Evolutionary conservation across 2,113 vertebrate genomes (phyloP).

Genomic region (Bucco capensis): DNA sequence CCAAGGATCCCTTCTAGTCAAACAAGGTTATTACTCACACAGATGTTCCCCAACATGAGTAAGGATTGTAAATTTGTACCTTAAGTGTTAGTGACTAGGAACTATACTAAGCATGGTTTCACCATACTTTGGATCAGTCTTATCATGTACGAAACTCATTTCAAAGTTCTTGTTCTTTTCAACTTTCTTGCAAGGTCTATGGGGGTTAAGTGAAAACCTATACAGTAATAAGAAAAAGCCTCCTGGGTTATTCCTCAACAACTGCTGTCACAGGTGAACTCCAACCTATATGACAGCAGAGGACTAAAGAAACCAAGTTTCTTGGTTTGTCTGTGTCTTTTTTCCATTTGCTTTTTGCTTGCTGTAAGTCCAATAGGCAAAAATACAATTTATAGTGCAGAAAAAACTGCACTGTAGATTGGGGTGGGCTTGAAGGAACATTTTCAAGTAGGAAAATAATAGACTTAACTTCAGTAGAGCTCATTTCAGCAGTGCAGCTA

Average conservation of each 20-base stretch:
- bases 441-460: neutral
- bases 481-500: neutral
- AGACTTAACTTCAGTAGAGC: neutral
- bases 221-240: neutral
- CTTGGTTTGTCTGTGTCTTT: neutral
- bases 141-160: neutral
- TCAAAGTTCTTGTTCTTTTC: neutral
- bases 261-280: neutral
- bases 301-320: neutral
- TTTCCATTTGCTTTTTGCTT: neutral
- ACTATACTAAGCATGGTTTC: neutral
- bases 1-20: neutral
- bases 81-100: neutral
- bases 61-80: slow-evolving; percentile 1
- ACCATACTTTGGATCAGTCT: neutral
- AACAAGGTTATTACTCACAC: neutral
- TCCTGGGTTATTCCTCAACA: neutral
- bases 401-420: neutral
- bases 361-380: neutral
- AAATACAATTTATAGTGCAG: neutral
- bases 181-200: neutral
- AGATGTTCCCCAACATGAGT: neutral
- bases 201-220: neutral
- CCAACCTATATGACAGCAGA: neutral
- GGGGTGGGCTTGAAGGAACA: neutral